Evolutionary conservation across 92 coral and sea anemone genomes (phyloP).

Genomic region (Phenganax stokvisi): DNA sequence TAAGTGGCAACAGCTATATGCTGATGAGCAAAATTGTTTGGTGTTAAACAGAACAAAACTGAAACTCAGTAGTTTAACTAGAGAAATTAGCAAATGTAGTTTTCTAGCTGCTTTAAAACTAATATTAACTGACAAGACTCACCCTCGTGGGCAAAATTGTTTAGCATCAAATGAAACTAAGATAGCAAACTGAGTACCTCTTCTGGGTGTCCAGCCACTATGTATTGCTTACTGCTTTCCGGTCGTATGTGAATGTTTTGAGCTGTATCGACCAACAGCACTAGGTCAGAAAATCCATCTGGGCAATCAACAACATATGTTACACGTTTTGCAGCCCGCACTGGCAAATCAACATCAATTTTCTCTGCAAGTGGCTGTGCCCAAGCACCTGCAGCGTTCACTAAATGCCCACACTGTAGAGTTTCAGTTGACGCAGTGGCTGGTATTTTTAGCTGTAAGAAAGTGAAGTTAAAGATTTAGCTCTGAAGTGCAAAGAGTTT

Average conservation of each 20-base stretch:
- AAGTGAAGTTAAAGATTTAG: not conserved
- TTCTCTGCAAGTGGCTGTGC: conserved; percentile 64
- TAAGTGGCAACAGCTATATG: too few relatives aligned
- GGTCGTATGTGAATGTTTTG: conserved; percentile 65
- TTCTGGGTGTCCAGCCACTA: conserved; percentile 48
- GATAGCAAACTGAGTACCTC: conserved; percentile 30
- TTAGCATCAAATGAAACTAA: too few relatives aligned
- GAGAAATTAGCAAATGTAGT: too few relatives aligned
- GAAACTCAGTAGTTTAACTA: too few relatives aligned
- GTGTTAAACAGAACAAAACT: too few relatives aligned
- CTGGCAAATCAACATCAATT: conserved; percentile 63
- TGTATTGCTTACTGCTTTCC: conserved; percentile 49
- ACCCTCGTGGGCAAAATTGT: not conserved
- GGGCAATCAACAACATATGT: conserved; percentile 80
- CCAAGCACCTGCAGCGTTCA: conserved; percentile 73
- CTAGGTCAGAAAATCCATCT: conserved; percentile 52
- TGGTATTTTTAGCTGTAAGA: conserved; percentile 47
- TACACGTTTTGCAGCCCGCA: conserved; percentile 70
- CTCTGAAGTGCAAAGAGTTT: not conserved
- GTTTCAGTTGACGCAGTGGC: conserved; percentile 27
- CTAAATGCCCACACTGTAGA: conserved; percentile 61
- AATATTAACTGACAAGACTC: not conserved
- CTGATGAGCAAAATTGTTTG: too few relatives aligned
- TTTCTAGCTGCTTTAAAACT: too few relatives aligned
- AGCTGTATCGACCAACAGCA: conserved; percentile 54